These are phyloP conservation scores for Cervus canadensis DNA, from an alignment of 2,113 vertebrate genomes.

Conservation along the genomic window DNA sequence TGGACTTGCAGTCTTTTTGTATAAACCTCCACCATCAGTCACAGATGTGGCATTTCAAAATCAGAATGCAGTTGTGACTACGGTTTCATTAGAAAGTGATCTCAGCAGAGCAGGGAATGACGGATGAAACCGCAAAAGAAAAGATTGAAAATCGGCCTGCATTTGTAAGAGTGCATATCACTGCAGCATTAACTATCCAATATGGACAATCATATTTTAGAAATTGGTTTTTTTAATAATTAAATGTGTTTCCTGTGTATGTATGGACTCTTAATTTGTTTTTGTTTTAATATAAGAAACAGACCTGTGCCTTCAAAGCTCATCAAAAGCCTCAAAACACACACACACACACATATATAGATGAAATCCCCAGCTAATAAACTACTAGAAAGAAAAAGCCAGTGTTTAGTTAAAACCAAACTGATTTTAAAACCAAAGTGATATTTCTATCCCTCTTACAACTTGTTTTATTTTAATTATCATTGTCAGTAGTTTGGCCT, in stretches of 20 bases:
- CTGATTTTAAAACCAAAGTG: neutral
- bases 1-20: slow-evolving; percentile 75
- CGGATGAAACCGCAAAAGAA: neutral
- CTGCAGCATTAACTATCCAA: neutral
- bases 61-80: slow-evolving; percentile 25
- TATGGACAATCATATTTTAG: neutral
- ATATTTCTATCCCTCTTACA: neutral
- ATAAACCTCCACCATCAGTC: slow-evolving; percentile 78
- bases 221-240: neutral
- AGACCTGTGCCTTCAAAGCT: neutral
- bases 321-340: neutral
- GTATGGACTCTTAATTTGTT: neutral
- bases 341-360: neutral
- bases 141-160: neutral
- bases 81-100: slow-evolving; percentile 24
- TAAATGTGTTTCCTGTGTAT: slow-evolving; percentile 25
- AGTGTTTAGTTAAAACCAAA: neutral
- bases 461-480: neutral
- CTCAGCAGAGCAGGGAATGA: neutral
- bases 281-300: neutral
- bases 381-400: neutral
- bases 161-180: neutral
- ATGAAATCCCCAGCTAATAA: neutral
- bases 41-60: neutral
- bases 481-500: neutral